Evolutionary conservation across 2,888 invertebrate species (phyloP).

Genomic region (Tachystola acroxantha): DNA sequence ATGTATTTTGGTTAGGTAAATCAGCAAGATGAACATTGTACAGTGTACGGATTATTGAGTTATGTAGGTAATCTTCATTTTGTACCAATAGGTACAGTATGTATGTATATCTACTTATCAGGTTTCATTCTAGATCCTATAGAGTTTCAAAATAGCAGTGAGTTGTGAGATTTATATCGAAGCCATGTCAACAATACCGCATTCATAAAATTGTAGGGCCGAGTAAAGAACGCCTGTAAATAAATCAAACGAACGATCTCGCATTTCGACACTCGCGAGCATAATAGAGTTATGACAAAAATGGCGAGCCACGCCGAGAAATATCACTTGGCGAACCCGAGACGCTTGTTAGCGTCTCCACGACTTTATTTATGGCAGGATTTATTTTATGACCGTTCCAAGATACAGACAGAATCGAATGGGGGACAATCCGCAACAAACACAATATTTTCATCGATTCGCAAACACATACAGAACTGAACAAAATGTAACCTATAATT

Average conservation of each 20-base stretch:
- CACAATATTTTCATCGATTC: constrained; percentile 46
- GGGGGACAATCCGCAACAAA: constrained; percentile 41
- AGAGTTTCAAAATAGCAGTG: no score
- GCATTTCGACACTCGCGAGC: constrained; percentile 65
- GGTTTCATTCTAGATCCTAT: no score
- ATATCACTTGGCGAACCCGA: constrained; percentile 75
- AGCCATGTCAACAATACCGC: not conserved
- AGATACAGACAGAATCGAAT: constrained; percentile 55
- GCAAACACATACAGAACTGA: no score
- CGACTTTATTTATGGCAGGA: constrained; percentile 75
- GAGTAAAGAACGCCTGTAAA: constrained; percentile 25
- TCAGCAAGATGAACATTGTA: no score
- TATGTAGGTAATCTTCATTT: no score
- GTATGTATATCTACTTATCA: no score
- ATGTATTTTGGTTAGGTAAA: no score
- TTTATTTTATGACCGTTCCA: constrained; percentile 73
- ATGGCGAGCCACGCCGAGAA: constrained; percentile 63
- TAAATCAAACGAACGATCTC: constrained; percentile 60
- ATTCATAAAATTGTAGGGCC: constrained; percentile 2
- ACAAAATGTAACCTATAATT: no score
- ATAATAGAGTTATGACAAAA: constrained; percentile 76
- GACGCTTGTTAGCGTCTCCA: constrained; percentile 76
- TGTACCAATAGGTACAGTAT: no score
- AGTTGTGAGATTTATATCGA: no score
- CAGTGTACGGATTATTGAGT: no score